Percentiles rank a stretch among this genome's conserved stretches.
Conservation (phyloP, 2,797 vertebrate genomes). For the Spondyliosoma cantharus region DNA sequence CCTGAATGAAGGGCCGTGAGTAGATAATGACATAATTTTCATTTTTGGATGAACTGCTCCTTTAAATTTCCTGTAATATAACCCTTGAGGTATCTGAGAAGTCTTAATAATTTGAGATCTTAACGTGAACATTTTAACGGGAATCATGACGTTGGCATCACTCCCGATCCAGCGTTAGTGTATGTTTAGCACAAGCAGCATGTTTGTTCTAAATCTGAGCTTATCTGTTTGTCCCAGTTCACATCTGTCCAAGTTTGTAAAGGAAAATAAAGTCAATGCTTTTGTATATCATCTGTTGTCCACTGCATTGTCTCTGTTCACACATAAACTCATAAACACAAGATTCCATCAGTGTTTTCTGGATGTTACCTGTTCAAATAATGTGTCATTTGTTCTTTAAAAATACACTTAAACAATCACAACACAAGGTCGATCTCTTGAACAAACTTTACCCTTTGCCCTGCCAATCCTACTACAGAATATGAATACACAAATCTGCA, state of each 20-base stretch:
- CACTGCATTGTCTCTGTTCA: too few relatives aligned
- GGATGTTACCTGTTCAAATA: neutral
- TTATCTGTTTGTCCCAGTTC: neutral
- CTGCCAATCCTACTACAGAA: neutral
- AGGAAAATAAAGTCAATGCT: neutral
- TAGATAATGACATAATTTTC: too few relatives aligned
- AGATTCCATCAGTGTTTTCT: neutral
- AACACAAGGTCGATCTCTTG: neutral
- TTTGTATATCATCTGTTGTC: neutral
- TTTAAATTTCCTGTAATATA: neutral
- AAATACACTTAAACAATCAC: neutral
- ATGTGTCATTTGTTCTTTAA: neutral
- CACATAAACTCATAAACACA: neutral
- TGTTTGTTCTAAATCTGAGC: neutral
- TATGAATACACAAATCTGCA: neutral
- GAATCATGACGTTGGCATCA: neutral
- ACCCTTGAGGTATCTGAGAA: neutral
- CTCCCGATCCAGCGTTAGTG: neutral
- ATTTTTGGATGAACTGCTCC: too few relatives aligned
- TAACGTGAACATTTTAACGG: neutral
- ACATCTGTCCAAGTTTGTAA: conserved; percentile 4
- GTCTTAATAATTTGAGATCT: neutral
- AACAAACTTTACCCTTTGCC: neutral
- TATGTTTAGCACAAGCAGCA: neutral
- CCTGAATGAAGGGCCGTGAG: too few relatives aligned